Base-by-base conservation (phyloP, 2,888 invertebrate species). In the Platypus cylindrus region DNA sequence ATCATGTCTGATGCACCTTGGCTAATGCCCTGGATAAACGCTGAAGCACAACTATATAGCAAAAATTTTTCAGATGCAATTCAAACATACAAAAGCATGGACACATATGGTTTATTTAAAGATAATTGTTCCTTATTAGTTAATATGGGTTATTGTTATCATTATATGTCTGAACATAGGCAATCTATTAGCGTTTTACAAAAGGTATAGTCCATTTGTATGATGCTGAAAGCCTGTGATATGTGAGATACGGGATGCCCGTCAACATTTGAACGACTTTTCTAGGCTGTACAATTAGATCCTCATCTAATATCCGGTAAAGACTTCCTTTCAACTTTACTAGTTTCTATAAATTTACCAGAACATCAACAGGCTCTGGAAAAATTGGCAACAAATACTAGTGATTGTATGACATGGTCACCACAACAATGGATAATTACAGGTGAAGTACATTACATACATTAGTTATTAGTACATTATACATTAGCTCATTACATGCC, bases 351-450 rank as follows among this genome's bases (percentile, higher is more conserved):
- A 9, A 55, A 56, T 8, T 48, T 54, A 11, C 58, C 54, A 38
- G 58, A 56, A 22, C 50, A 58, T 39, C 40, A 54, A n/a, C 43
- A 49, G 13, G 52, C 52, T 12, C 38, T 62, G 17, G 59, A 61
- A 42, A 45, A 34, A n/a, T 40, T 54, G 22, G 36, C 42, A 5
- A 47, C 50, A 3, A 48, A 40, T n/a, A 36, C 50, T 17, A 58
- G 61, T 33, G 55, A 50, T 42, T 51, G 48, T 5, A 38, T 51
- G 13, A n/a, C n/a, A n/a, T 60, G 58, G 61, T 45, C 46, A 16
- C 64, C 65, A 3, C 79, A 81, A 51, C 74, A 80, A 36, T 86
- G 84, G 75, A 72, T 83, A 33, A 77, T 79, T 0, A 67, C 82
- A 56, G 83, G 81, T 3, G 81, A 81, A 11, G 5, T n/a, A n/a